Percentiles rank a stretch among this genome's conserved stretches.
These are phyloP conservation scores for Nomada hirtipes DNA, from an alignment of 2,888 invertebrate genomes.

Conservation along the genomic window DNA sequence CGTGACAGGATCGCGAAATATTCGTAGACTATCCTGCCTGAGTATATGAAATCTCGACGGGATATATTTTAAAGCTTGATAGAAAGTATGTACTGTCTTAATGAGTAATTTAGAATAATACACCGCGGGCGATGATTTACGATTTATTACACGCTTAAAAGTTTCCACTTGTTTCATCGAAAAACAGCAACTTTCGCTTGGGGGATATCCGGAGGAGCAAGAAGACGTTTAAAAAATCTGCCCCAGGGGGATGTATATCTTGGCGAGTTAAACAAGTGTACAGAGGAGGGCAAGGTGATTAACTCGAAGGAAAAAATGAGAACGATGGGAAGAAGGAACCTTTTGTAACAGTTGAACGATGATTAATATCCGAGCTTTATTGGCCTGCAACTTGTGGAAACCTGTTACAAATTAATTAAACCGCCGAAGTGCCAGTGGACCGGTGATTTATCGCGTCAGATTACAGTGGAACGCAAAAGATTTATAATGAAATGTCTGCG, in stretches of 20 bases:
- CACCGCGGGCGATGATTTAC: not conserved
- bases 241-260: conserved; percentile 27
- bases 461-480: conserved; percentile 26
- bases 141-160: not conserved
- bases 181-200: not conserved
- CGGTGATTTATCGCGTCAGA: conserved; percentile 64
- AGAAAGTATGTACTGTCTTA: not conserved
- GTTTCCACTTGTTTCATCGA: not conserved
- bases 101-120: not conserved
- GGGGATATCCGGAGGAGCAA: conserved; percentile 6
- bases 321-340: conserved; percentile 21
- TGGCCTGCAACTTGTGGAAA: conserved; percentile 63
- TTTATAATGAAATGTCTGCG: not conserved
- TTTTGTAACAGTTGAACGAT: conserved; percentile 58
- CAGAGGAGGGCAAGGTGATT: conserved; percentile 40
- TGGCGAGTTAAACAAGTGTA: conserved; percentile 20
- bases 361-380: conserved; percentile 68
- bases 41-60: no score
- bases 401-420: conserved; percentile 75
- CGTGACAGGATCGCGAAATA: conserved; percentile 1
- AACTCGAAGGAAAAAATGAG: conserved; percentile 62
- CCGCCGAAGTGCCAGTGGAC: conserved; percentile 49
- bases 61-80: not conserved
- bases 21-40: not conserved
- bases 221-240: conserved; percentile 28